Evolutionary conservation across 1,140 invertebrate species (phyloP).

Genomic region (Drosophila novamexicana): DNA sequence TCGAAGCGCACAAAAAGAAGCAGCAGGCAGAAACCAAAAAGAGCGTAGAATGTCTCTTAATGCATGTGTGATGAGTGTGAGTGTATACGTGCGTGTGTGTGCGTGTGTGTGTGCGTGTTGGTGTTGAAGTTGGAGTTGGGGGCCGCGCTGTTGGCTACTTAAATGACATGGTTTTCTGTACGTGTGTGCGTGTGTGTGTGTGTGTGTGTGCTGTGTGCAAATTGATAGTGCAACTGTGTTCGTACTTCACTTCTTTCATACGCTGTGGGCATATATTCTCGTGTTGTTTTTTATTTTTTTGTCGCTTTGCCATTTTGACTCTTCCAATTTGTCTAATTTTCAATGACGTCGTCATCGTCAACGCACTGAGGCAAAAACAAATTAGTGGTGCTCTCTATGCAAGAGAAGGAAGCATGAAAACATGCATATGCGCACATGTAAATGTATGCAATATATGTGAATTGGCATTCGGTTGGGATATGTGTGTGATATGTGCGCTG

Average conservation of each 20-base stretch:
- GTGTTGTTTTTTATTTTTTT: conserved; percentile 29
- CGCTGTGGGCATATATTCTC: neutral
- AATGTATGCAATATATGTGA: neutral
- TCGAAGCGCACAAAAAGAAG: conserved; percentile 66
- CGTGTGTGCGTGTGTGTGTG: conserved; percentile 20
- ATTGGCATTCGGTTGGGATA: conserved; percentile 33
- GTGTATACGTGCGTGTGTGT: conserved; percentile 26
- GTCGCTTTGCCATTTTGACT: conserved; percentile 68
- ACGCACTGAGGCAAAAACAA: conserved; percentile 68
- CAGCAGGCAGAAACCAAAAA: conserved; percentile 59
- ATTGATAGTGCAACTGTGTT: conserved; percentile 61
- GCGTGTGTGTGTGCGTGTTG: conserved; percentile 19
- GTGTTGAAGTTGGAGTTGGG: conserved; percentile 22
- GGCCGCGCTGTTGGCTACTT: conserved; percentile 58
- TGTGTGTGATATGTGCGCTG: conserved; percentile 24
- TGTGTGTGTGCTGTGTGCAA: conserved; percentile 36
- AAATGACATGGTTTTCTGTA: conserved; percentile 60
- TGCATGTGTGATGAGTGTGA: conserved; percentile 18
- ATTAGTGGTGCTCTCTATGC: conserved; percentile 66
- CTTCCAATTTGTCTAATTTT: conserved; percentile 79
- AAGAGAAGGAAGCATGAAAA: conserved; percentile 28
- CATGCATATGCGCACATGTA: conserved; percentile 13
- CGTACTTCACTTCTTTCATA: conserved; percentile 36
- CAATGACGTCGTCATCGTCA: conserved; percentile 68
- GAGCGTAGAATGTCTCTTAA: conserved; percentile 66